Evolutionary conservation across 2,888 invertebrate genomes (phyloP).

Genomic region (Nebria salina): DNA sequence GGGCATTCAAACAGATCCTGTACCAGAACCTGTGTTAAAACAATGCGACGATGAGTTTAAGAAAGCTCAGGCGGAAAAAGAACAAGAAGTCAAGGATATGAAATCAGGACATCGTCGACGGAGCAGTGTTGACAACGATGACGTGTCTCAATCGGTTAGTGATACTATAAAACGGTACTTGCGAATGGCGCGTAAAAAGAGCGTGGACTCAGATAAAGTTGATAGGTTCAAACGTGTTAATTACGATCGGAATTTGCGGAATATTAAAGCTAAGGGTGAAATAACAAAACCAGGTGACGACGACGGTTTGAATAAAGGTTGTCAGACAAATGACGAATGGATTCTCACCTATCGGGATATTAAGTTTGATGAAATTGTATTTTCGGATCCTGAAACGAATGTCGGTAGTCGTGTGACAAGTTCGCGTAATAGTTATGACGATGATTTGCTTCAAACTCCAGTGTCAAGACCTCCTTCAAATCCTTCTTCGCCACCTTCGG

Average conservation of each 20-base stretch:
- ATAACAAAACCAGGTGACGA: conserved; percentile 81
- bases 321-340: conserved; percentile 83
- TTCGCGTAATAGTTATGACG: conserved; percentile 66
- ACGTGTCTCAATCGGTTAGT: conserved; percentile 86
- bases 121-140: conserved; percentile 85
- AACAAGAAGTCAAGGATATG: conserved; percentile 59
- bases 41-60: conserved; percentile 64
- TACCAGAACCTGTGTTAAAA: conserved; percentile 67
- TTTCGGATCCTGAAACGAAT: conserved; percentile 52
- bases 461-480: conserved; percentile 53
- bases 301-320: conserved; percentile 78
- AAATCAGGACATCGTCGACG: conserved; percentile 67
- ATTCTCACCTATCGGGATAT: conserved; percentile 68
- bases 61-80: conserved; percentile 62
- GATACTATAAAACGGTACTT: conserved; percentile 88
- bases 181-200: conserved; percentile 88
- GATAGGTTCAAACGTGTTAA: conserved; percentile 89
- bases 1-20: conserved; percentile 71
- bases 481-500: conserved; percentile 62
- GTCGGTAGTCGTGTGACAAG: conserved; percentile 63
- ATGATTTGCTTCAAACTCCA: conserved; percentile 51
- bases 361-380: conserved; percentile 59
- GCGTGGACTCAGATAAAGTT: conserved; percentile 81
- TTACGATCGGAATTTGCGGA: conserved; percentile 84
- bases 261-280: conserved; percentile 82